Base-by-base conservation (phyloP, 2,113 vertebrate genomes). In the Empidonax alnorum region DNA sequence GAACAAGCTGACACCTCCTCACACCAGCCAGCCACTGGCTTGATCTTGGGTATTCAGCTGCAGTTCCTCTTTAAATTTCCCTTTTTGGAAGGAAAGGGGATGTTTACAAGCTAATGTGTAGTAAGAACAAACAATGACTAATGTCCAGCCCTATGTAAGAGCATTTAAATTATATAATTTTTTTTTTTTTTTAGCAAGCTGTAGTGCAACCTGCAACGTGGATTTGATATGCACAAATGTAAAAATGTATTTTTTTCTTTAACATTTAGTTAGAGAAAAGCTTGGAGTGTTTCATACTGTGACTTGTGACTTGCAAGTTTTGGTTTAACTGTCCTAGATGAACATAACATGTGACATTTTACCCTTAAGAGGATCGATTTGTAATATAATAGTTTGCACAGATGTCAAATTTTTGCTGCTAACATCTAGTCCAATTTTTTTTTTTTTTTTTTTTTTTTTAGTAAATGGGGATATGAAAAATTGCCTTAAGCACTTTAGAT, bases 401-500 rank as follows among this genome's bases (percentile, higher is more conserved):
- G 67, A 73, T 89, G 63, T 95, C 62, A 71, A 47, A 50, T 66
- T 94, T 96, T 94, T 97, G 94, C 91, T 96, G 94, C 95, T 97
- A 97, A 93, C 74, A 95, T 83, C 66, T 95, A 96, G 94, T 96
- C 78, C 35, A 68, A 4, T 73, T 87, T 41, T 41, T 41, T 41
- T n/a, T 58, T 27, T 41, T 41, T n/a, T 58, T 27, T 10, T 37
- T 37, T 28, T 39, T 37, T 61, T 95, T 73, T 87, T 89, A 96
- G 91, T 93, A 92, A 89, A 88, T 55, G 97, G 95, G 94, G 96
- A 95, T 97, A 95, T 84, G 65, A 88, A 96, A 85, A 97, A 84
- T 93, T 97, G 97, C 97, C 97, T 97, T 98, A 98, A 97, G 98
- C 98, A 98, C 98, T 98, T 98, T 98, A 97, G 97, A 86, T 92